Conservation (phyloP, 1,140 invertebrate species). For the Bursaphelenchus mucronatus region DNA sequence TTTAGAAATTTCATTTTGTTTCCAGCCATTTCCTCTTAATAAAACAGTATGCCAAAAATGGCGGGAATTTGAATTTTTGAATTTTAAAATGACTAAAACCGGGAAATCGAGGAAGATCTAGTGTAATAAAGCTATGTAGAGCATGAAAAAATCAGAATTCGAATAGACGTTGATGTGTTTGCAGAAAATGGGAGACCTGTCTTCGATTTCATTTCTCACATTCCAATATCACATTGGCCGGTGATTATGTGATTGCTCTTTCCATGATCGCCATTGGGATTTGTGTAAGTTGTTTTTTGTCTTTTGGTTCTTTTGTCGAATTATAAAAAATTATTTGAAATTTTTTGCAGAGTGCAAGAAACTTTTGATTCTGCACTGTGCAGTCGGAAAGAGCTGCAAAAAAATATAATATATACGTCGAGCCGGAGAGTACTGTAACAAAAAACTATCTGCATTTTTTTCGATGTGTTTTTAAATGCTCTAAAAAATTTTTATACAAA, state of each 20-base stretch:
- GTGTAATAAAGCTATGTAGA: slow-evolving; percentile 6
- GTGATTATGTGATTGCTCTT: slow-evolving; percentile 50
- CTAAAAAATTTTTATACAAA: neutral
- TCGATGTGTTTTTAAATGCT: neutral
- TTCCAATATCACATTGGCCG: slow-evolving; percentile 55
- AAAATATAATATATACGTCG: no score
- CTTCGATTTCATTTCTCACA: slow-evolving; percentile 51
- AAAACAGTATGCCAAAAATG: neutral
- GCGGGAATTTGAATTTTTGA: neutral
- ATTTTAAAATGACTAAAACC: neutral
- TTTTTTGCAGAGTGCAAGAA: no score
- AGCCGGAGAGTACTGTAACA: slow-evolving; percentile 1
- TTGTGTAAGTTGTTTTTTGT: slow-evolving; percentile 40
- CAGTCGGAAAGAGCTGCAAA: neutral
- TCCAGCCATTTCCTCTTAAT: neutral
- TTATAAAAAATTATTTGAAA: slow-evolving; percentile 9
- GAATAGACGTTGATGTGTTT: slow-evolving; percentile 1
- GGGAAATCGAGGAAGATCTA: slow-evolving; percentile 2
- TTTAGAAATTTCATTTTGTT: no score
- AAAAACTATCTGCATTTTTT: neutral
- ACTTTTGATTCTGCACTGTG: neutral
- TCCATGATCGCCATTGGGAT: slow-evolving; percentile 43
- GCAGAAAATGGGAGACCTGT: slow-evolving; percentile 42
- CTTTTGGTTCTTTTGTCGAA: neutral
- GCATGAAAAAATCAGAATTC: slow-evolving; percentile 19